Conservation (phyloP, 1,140 invertebrate genomes). For the Mercenaria mercenaria region DNA sequence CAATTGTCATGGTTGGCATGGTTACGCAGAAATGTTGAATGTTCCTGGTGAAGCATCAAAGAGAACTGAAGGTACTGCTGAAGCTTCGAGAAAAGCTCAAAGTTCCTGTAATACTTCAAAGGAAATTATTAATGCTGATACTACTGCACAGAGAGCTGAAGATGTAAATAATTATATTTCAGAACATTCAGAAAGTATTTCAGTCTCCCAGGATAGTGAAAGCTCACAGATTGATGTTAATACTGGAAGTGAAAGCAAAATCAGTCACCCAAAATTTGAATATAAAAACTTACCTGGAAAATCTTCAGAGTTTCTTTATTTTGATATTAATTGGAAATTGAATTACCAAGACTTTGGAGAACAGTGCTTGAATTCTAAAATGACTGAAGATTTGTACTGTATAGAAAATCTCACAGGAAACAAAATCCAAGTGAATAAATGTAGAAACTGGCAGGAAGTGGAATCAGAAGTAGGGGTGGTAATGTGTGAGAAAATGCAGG, state of each 20-base stretch:
- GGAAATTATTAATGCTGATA: no score
- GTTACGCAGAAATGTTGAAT: slow-evolving; percentile 73
- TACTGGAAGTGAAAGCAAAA: not conserved
- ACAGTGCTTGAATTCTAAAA: slow-evolving; percentile 74
- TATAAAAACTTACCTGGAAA: not conserved
- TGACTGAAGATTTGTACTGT: slow-evolving; percentile 70
- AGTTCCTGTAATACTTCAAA: no score
- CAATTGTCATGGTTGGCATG: slow-evolving; percentile 82
- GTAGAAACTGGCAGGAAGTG: slow-evolving; percentile 81
- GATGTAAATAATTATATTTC: no score
- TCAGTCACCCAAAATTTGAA: not conserved
- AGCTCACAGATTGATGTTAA: not conserved
- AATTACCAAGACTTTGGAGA: slow-evolving; percentile 75
- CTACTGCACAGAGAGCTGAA: not conserved
- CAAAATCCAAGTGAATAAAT: slow-evolving; percentile 75
- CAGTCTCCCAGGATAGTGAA: not conserved
- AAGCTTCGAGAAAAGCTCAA: no score
- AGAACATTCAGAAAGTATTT: not conserved
- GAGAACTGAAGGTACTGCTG: not conserved
- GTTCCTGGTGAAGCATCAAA: not conserved
- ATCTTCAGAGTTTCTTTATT: slow-evolving; percentile 73
- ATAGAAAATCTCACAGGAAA: slow-evolving; percentile 44
- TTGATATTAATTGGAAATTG: slow-evolving; percentile 75
- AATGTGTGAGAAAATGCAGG: slow-evolving; percentile 70
- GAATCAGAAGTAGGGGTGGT: slow-evolving; percentile 63